phyloP scores from a whole-genome alignment of 2,113 vertebrate species.

The Oreochromis aureus region DNA sequence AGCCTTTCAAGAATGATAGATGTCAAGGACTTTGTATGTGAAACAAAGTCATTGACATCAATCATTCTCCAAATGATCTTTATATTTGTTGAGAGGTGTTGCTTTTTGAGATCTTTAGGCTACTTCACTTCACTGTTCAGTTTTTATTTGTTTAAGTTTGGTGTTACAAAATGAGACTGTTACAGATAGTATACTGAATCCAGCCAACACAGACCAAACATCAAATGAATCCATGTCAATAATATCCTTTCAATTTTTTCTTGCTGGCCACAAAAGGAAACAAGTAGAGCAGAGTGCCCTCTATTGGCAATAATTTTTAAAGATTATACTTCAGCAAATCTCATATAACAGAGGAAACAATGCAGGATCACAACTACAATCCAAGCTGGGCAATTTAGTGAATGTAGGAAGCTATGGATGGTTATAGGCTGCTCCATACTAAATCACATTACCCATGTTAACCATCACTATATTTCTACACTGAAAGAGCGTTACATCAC shows the following conservation, averaged over 20 bases:
- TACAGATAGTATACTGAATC: not conserved
- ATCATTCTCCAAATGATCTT: not conserved
- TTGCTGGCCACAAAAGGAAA: not conserved
- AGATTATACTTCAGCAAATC: not conserved
- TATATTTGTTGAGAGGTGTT: not conserved
- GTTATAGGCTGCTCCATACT: not conserved
- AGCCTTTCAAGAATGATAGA: not conserved
- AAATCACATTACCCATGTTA: not conserved
- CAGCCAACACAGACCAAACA: not conserved
- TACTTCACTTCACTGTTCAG: not conserved
- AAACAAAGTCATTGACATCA: not conserved
- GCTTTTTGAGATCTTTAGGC: not conserved
- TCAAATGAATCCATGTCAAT: not conserved
- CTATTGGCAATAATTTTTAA: not conserved
- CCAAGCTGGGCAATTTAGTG: not conserved
- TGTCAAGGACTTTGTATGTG: not conserved
- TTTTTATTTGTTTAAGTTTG: not conserved
- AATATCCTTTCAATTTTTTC: not conserved
- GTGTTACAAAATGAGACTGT: not conserved
- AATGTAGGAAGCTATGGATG: not conserved
- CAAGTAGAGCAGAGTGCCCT: not conserved
- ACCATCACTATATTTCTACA: not conserved
- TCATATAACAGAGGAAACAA: not conserved
- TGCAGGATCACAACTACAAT: not conserved
- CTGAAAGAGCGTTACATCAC: not conserved